These are phyloP conservation scores for Punctoribates punctum DNA, from an alignment of 2,888 invertebrate genomes.

Conservation along the genomic window DNA sequence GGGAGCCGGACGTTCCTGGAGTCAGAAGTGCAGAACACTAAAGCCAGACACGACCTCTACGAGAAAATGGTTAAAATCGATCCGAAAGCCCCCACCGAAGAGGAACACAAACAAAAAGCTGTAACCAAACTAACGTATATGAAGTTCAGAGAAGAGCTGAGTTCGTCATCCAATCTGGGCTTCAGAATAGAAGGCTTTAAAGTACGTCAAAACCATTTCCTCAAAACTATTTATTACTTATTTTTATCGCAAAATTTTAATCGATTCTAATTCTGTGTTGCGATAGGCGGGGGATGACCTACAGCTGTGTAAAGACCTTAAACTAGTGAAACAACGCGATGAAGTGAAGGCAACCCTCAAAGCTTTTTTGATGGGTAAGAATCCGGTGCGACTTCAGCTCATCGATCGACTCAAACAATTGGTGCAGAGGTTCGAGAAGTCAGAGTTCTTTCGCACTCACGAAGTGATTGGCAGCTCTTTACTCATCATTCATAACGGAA, in stretches of 20 bases:
- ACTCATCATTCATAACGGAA: conserved; percentile 85
- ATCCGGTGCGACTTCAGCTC: conserved; percentile 65
- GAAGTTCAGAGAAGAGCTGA: conserved; percentile 85
- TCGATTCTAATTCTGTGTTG: background rate
- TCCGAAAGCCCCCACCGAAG: conserved; percentile 74
- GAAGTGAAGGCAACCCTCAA: conserved; percentile 71
- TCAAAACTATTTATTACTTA: background rate
- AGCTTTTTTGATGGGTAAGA: conserved; percentile 65
- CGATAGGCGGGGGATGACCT: conserved; percentile 65
- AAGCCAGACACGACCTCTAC: conserved; percentile 79
- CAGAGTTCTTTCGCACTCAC: conserved; percentile 73
- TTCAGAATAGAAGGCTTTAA: conserved; percentile 95
- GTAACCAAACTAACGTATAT: conserved; percentile 87
- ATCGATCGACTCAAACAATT: conserved; percentile 71
- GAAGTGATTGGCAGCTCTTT: conserved; percentile 91
- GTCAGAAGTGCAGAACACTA: conserved; percentile 75
- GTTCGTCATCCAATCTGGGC: conserved; percentile 85
- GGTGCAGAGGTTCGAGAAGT: conserved; percentile 71
- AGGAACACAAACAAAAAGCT: conserved; percentile 74
- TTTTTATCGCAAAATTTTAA: background rate
- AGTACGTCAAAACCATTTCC: conserved; percentile 52
- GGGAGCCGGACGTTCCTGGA: conserved; percentile 90
- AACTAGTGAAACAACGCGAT: conserved; percentile 73
- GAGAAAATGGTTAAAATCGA: conserved; percentile 93
- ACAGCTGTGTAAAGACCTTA: conserved; percentile 78